These are phyloP conservation scores for Monochamus alternatus DNA, from an alignment of 2,888 invertebrate genomes.

Conservation along the genomic window DNA sequence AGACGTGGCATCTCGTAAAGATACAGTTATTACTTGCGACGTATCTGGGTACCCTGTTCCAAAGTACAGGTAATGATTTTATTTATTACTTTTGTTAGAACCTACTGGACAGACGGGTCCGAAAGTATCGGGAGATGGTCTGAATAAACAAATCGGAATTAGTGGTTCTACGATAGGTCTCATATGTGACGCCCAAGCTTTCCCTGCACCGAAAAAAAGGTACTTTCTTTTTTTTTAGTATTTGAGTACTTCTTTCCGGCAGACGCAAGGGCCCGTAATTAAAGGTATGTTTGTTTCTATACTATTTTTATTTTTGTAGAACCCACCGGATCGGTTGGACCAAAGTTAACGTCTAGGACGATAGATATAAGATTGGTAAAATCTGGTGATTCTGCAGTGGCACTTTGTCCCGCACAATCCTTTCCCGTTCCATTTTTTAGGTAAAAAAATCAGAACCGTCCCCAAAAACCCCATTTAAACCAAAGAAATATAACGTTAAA, in stretches of 20 bases:
- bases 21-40: slow-evolving; percentile 78
- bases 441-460: slow-evolving; percentile 70
- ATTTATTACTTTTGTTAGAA: slow-evolving; percentile 64
- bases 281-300: slow-evolving; percentile 40
- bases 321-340: slow-evolving; percentile 80
- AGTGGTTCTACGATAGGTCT: slow-evolving; percentile 64
- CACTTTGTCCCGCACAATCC: slow-evolving; percentile 83
- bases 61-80: slow-evolving; percentile 75
- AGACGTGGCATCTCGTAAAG: slow-evolving; percentile 65
- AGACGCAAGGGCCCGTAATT: neutral
- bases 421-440: slow-evolving; percentile 84
- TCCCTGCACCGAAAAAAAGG: slow-evolving; percentile 75
- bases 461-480: neutral
- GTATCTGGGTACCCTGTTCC: slow-evolving; percentile 82
- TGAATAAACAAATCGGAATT: slow-evolving; percentile 71
- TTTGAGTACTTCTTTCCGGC: neutral
- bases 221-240: slow-evolving; percentile 44
- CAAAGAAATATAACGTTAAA: slow-evolving; percentile 9
- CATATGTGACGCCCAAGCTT: slow-evolving; percentile 75
- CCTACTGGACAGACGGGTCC: slow-evolving; percentile 74
- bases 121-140: slow-evolving; percentile 73
- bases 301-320: slow-evolving; percentile 70
- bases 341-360: slow-evolving; percentile 76
- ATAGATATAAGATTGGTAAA: slow-evolving; percentile 71
- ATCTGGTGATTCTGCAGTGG: slow-evolving; percentile 70